These are phyloP conservation scores for Stegodyphus mimosarum DNA, from an alignment of 1,140 invertebrate species.

Conservation along the genomic window DNA sequence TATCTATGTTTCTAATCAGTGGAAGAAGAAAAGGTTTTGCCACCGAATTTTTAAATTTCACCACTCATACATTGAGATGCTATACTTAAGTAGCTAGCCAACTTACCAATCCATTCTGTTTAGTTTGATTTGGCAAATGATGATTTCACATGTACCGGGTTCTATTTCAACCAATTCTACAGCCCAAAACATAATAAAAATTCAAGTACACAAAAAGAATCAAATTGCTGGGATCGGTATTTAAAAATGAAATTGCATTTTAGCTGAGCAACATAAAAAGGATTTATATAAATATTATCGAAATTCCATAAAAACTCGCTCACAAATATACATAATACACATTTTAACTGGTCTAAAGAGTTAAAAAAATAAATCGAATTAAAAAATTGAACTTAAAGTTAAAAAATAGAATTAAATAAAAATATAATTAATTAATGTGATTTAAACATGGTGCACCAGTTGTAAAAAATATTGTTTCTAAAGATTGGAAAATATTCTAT, in stretches of 20 bases:
- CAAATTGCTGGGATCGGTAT: too few species aligned
- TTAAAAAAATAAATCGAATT: too few species aligned
- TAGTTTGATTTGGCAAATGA: slow-evolving; percentile 11
- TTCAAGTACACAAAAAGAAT: not conserved
- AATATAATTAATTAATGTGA: too few species aligned
- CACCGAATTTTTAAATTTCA: not conserved
- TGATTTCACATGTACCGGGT: slow-evolving; percentile 1
- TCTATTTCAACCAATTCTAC: slow-evolving; percentile 52
- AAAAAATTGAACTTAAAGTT: too few species aligned
- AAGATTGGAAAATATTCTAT: too few species aligned
- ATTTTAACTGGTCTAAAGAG: too few species aligned
- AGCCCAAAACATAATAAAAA: slow-evolving; percentile 49
- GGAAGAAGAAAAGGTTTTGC: not conserved
- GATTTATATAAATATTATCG: not conserved
- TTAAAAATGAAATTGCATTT: too few species aligned
- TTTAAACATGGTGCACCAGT: too few species aligned
- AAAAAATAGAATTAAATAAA: too few species aligned
- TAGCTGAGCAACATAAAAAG: not conserved
- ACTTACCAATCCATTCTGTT: slow-evolving; percentile 41
- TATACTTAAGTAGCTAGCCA: slow-evolving; percentile 27
- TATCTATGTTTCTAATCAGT: not conserved
- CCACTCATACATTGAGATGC: slow-evolving; percentile 47
- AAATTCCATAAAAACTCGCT: too few species aligned
- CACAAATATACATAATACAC: too few species aligned
- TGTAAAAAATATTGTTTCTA: too few species aligned